Evolutionary conservation across 2,888 invertebrate species (phyloP), one percentile per base, ranked within the genome.

Genomic region (Andricus curvator): DNA sequence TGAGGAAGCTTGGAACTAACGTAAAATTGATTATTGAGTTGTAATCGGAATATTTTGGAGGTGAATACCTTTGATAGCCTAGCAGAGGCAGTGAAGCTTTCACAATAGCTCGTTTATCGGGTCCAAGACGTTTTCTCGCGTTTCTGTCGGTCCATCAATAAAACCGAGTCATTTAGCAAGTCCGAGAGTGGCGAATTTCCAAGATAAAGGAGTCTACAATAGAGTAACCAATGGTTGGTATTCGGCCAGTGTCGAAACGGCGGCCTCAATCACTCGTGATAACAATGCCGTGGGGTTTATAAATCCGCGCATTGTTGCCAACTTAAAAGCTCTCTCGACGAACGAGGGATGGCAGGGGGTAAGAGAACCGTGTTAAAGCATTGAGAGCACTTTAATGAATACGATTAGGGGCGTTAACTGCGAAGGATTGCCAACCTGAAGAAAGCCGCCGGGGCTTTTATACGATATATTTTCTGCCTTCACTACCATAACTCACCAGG

Each of bases 271-370:
- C 91, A 91, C 90, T 90, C 88, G 89, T 86, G 91, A 90, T 92
- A 92, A 92, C 92, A 92, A 92, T 92, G 88, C 90, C 88, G 85
- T 84, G 88, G 88, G 91, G 90, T 90, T 92, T 91, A 92, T 92
- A 92, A 92, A 92, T 92, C 92, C 91, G 90, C 83, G 91, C 91
- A 92, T 92, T 92, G 92, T 92, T 91, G 91, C 91, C 89, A 91
- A 91, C 91, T 92, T 92, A 91, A 92, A 92, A 92, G 91, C 91
- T 81, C 84, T 84, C 81, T 74, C 74, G 25, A 25, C 48, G 77
- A 65, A 64, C 83, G 86, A 65, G 51, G 80, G 62, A 56, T 70
- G 79, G 70, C 48, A 79, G 51, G 77, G 68, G 82, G 77, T 66
- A 79, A 81, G 88, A 86, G 87, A 87, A 85, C 87, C 88, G 90